Percentiles rank a stretch among this genome's conserved stretches.
phyloP scores from a whole-genome alignment of 2,797 vertebrate genomes.

The Limnodromus scolopaceus region DNA sequence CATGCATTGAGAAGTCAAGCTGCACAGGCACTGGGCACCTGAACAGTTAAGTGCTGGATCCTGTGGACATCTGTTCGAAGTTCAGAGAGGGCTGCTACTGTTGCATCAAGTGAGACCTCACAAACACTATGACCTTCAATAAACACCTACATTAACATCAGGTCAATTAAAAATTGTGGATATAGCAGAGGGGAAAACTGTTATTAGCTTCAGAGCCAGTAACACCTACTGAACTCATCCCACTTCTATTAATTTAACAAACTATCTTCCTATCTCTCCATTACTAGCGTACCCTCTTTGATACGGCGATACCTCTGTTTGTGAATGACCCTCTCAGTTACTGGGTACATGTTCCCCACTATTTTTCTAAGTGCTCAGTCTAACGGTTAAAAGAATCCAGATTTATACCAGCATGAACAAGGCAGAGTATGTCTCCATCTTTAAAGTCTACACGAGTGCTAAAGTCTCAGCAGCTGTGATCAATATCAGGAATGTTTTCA shows the following conservation, averaged over 20 bases:
- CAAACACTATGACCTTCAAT: background rate
- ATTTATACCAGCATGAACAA: background rate
- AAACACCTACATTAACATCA: background rate
- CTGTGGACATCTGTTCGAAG: background rate
- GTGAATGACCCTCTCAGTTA: background rate
- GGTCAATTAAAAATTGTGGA: background rate
- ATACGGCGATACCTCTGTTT: background rate
- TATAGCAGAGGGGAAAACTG: background rate
- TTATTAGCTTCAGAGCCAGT: background rate
- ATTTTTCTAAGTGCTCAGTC: background rate
- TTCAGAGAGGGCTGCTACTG: background rate
- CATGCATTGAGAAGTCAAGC: background rate
- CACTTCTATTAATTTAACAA: background rate
- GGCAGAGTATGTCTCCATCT: background rate
- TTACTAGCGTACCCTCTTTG: background rate
- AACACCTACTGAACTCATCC: background rate
- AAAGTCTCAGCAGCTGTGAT: background rate
- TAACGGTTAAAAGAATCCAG: background rate
- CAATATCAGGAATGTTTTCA: slow-evolving; percentile 16
- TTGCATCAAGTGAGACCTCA: background rate
- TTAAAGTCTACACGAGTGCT: background rate
- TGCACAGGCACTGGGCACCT: accelerated
- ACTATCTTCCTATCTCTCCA: background rate
- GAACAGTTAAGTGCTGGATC: background rate
- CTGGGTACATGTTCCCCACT: accelerated